phyloP scores from a whole-genome alignment of 2,113 vertebrate species.

The Platichthys flesus region DNA sequence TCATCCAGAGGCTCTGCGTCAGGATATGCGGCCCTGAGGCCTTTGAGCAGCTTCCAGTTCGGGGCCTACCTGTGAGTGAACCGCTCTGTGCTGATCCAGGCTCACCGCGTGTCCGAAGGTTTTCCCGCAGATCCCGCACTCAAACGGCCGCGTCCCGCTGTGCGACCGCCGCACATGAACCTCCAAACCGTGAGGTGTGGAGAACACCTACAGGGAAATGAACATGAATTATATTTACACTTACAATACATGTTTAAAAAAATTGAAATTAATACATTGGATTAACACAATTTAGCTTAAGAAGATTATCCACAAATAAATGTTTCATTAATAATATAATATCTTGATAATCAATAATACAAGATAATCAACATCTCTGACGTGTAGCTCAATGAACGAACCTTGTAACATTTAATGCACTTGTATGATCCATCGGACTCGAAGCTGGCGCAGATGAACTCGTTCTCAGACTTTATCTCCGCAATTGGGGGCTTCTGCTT shows the following conservation, averaged over 20 bases:
- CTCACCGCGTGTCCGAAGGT: constrained; percentile 96
- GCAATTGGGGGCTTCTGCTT: constrained; percentile 81
- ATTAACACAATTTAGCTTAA: neutral
- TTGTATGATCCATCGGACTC: constrained; percentile 89
- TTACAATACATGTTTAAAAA: too few relatives aligned
- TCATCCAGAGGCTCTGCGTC: neutral
- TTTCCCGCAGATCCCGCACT: constrained; percentile 94
- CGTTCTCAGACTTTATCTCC: constrained; percentile 88
- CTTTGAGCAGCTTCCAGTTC: neutral
- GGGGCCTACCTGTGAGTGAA: constrained; percentile 90
- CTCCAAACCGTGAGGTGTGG: constrained; percentile 92
- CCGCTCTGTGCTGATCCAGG: constrained; percentile 93
- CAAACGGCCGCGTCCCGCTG: constrained; percentile 93
- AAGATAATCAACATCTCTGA: too few relatives aligned
- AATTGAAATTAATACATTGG: neutral
- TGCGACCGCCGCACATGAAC: constrained; percentile 94
- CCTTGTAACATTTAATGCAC: constrained; percentile 97
- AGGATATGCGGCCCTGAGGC: neutral
- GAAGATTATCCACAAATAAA: neutral
- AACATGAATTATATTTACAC: neutral
- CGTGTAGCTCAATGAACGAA: constrained; percentile 59
- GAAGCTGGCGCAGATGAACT: constrained; percentile 86
- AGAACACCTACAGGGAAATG: constrained; percentile 87
- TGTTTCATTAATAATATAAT: neutral
- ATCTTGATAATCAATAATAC: neutral